Evolutionary conservation across 1,140 invertebrate genomes (phyloP), one percentile per base, ranked within the genome.

Genomic region (Holotrichia oblita): DNA sequence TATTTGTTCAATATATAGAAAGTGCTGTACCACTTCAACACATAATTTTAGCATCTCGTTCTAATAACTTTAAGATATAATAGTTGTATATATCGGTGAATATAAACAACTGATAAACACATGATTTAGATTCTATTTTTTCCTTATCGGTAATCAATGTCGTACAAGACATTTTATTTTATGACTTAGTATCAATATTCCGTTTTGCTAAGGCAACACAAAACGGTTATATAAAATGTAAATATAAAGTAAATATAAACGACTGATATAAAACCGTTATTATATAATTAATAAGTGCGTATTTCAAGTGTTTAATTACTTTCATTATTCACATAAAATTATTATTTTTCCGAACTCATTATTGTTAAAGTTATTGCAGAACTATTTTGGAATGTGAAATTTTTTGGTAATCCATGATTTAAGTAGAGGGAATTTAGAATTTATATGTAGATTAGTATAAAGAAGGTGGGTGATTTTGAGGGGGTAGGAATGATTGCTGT

Each of bases 401-500:
- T 69, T 22, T 27, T 69, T 34, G 27, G 12, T 27, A 14, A 0
- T 22, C 27, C 22, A 12, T 10, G 8, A 27, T 69, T 61, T 27
- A 69, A 69, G 61, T 69, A 69, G 61, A 24, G 61, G 61, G 27
- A 8, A 69, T 34, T 6, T 69, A 69, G 61, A 8, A 69, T 9
- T 12, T 8, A 34, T 34, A 34, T 34, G 27, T 74, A 74, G 41
- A 40, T 41, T 73, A 41, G 72, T 73, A 40, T 40, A 74, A 22
- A 40, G 40, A 44, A 20, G 17, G 73, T 44, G 41, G 73, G 34
- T 74, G 73, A 41, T 40, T 41, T 74, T 40, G 73, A 41, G 40
- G 73, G 74, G 79, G 81, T 78, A 77, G 27, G 61, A 69, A 34
- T 61, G 77, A 73, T 69, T 77, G 73, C 64, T 81, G 77, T 78